Percentiles rank a stretch among this genome's conserved stretches.
phyloP scores from a whole-genome alignment of 2,113 vertebrate genomes.

The Castor canadensis region DNA sequence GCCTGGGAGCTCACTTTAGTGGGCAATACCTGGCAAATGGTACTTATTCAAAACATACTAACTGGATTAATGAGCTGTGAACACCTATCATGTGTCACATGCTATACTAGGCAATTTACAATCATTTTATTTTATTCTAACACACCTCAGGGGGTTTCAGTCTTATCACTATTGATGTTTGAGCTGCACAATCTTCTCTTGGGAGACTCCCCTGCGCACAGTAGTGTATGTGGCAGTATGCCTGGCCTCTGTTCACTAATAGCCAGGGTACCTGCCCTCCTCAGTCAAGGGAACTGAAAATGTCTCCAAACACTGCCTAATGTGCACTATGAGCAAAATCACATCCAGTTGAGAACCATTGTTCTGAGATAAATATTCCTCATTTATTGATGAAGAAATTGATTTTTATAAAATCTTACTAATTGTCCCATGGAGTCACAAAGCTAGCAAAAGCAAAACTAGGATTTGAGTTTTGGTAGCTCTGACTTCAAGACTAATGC shows the following conservation, averaged over 20 bases:
- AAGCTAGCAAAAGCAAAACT: background rate
- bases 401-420: background rate
- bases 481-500: background rate
- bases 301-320: background rate
- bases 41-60: background rate
- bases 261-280: background rate
- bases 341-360: background rate
- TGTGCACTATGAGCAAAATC: background rate
- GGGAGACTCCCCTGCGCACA: background rate
- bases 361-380: background rate
- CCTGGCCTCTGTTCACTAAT: background rate
- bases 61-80: background rate
- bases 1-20: background rate
- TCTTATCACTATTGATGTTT: rapidly evolving
- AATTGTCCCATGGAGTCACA: background rate
- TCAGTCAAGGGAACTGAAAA: background rate
- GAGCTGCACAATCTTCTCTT: background rate
- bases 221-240: rapidly evolving
- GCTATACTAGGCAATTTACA: background rate
- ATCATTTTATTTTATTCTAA: background rate
- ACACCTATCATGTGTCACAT: background rate
- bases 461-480: background rate
- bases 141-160: background rate
- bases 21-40: background rate
- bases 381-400: background rate